Evolutionary conservation across 2,113 vertebrate genomes (phyloP).

Genomic region (Heterotis niloticus): DNA sequence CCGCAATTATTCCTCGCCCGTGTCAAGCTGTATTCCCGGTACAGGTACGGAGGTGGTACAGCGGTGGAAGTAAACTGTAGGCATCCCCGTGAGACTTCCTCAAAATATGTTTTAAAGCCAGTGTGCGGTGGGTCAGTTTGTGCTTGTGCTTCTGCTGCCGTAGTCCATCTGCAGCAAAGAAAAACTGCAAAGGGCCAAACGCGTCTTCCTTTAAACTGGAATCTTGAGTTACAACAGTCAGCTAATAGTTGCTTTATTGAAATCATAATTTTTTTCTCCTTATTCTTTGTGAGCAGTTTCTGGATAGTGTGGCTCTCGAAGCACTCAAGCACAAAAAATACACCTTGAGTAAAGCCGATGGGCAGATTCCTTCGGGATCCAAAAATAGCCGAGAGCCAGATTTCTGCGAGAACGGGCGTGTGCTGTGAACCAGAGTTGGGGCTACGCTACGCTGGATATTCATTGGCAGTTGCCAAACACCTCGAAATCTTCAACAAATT

Average conservation of each 20-base stretch:
- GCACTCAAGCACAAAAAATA: background rate
- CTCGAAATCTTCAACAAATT: constrained; percentile 6
- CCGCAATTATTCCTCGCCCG: background rate
- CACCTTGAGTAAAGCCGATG: background rate
- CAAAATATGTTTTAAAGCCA: constrained; percentile 8
- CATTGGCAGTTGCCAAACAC: background rate
- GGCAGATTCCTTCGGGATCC: constrained; percentile 6
- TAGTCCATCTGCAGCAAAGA: background rate
- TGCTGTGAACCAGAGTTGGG: background rate
- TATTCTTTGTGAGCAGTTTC: background rate
- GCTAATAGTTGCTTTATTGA: background rate
- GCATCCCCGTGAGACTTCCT: background rate
- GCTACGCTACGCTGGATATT: background rate
- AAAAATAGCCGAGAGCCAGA: background rate
- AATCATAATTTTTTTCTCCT: background rate
- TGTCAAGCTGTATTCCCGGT: too few relatives aligned
- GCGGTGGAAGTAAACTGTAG: background rate
- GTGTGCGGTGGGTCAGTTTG: background rate
- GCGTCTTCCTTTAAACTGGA: background rate
- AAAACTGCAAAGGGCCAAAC: background rate
- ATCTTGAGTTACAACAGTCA: background rate
- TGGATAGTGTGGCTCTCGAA: background rate
- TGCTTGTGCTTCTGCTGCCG: background rate
- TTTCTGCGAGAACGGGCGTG: background rate
- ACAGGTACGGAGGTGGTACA: background rate